Conservation (phyloP, 2,888 invertebrate species). For the Pherbina coryleti region DNA sequence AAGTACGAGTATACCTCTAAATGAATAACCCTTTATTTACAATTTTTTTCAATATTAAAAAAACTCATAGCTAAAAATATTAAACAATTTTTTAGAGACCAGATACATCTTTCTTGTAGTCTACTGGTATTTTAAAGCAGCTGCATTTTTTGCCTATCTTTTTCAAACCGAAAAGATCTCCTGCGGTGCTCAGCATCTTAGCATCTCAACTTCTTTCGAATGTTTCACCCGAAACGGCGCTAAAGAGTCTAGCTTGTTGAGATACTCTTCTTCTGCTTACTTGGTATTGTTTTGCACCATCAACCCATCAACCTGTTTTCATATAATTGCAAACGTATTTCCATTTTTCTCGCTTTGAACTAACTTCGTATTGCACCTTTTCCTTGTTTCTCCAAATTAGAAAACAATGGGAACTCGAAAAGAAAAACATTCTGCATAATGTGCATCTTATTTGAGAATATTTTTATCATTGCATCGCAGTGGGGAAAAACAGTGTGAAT, state of each 20-base stretch:
- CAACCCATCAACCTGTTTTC: constrained; percentile 14
- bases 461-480: constrained; percentile 3
- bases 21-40: too few species aligned
- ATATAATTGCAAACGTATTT: constrained; percentile 11
- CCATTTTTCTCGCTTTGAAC: not conserved
- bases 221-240: constrained; percentile 6
- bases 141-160: constrained; percentile 1
- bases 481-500: constrained; percentile 2
- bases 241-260: constrained; percentile 6
- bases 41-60: too few species aligned
- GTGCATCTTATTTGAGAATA: not conserved
- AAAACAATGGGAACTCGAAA: not conserved
- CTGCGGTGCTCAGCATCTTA: constrained; percentile 17
- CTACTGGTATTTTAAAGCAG: not conserved
- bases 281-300: not conserved
- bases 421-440: not conserved
- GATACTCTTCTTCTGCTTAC: not conserved
- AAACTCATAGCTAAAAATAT: too few species aligned
- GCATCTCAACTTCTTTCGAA: not conserved
- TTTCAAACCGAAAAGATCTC: not conserved
- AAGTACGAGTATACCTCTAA: too few species aligned
- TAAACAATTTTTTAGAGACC: too few species aligned
- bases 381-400: not conserved
- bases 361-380: not conserved
- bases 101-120: not conserved